phyloP scores from a whole-genome alignment of 2,888 invertebrate species.

The Cabera pusaria region DNA sequence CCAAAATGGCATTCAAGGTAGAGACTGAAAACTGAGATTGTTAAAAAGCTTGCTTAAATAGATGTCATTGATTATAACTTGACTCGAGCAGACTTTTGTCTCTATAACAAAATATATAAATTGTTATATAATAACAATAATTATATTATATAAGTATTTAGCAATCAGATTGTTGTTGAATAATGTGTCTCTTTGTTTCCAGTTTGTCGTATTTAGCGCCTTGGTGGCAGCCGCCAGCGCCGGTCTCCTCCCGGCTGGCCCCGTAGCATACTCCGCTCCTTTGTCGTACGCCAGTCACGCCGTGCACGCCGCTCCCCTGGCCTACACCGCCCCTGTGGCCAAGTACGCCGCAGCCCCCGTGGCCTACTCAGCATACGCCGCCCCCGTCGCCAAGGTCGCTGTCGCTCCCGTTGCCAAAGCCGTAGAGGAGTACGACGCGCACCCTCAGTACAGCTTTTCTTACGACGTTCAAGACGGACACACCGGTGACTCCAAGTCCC shows the following conservation, averaged over 20 bases:
- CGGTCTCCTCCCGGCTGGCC: conserved; percentile 47
- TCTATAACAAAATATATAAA: too few species aligned
- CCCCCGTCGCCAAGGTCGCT: conserved; percentile 43
- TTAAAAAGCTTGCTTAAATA: too few species aligned
- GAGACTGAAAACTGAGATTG: neutral
- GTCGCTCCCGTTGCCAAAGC: conserved; percentile 42
- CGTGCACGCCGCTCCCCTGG: conserved; percentile 44
- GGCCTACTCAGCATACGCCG: conserved; percentile 47
- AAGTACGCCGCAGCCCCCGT: conserved; percentile 37
- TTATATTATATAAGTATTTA: too few species aligned
- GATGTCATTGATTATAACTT: too few species aligned
- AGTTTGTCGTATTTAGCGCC: conserved; percentile 56
- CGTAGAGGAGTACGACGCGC: conserved; percentile 50
- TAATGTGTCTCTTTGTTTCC: conserved; percentile 31
- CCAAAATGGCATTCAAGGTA: conserved; percentile 71
- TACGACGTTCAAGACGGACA: conserved; percentile 76
- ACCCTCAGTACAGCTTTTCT: conserved; percentile 65
- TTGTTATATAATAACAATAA: too few species aligned
- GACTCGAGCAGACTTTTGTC: too few species aligned
- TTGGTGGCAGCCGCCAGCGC: conserved; percentile 52
- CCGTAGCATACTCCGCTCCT: conserved; percentile 42
- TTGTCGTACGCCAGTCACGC: conserved; percentile 43
- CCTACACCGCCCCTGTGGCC: conserved; percentile 39
- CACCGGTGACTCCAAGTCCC: conserved; percentile 76
- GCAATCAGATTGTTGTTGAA: conserved; percentile 4